Conservation (phyloP, 2,888 invertebrate genomes). For the Chymomyza caudatula region DNA sequence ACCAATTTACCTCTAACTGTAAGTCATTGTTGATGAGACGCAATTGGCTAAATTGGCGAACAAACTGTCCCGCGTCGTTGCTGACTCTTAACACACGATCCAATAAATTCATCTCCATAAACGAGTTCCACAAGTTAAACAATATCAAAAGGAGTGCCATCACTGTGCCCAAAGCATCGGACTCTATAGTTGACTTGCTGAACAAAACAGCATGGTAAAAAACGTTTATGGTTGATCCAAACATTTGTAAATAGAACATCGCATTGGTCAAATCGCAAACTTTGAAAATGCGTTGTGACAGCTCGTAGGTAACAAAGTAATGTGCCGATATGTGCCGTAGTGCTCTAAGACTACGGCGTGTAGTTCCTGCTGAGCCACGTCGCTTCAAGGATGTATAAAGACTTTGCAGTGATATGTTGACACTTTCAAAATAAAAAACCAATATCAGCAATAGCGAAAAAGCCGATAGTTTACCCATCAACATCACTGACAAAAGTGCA, state of each 20-base stretch:
- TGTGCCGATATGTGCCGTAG: slow-evolving; percentile 27
- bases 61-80: slow-evolving; percentile 14
- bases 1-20: slow-evolving; percentile 28
- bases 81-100: slow-evolving; percentile 17
- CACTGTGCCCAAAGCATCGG: not conserved
- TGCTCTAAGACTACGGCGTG: not conserved
- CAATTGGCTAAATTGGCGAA: slow-evolving; percentile 21
- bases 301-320: slow-evolving; percentile 32
- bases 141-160: slow-evolving; percentile 18
- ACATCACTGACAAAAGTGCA: slow-evolving; percentile 14
- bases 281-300: slow-evolving; percentile 33
- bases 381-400: not conserved
- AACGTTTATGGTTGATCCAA: slow-evolving; percentile 32
- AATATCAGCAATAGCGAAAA: slow-evolving; percentile 38
- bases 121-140: slow-evolving; percentile 24
- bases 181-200: slow-evolving; percentile 3
- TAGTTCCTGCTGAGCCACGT: not conserved
- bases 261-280: slow-evolving; percentile 31
- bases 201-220: slow-evolving; percentile 36
- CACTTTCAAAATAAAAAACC: slow-evolving; percentile 42
- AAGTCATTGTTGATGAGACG: slow-evolving; percentile 10
- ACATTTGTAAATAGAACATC: slow-evolving; percentile 22
- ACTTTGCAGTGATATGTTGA: slow-evolving; percentile 38
- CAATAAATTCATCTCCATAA: slow-evolving; percentile 25
- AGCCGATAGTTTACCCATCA: slow-evolving; percentile 20